phyloP scores from a whole-genome alignment of 37 sponge, comb jelly and placozoan genomes.

The Haliclona indistincta region DNA sequence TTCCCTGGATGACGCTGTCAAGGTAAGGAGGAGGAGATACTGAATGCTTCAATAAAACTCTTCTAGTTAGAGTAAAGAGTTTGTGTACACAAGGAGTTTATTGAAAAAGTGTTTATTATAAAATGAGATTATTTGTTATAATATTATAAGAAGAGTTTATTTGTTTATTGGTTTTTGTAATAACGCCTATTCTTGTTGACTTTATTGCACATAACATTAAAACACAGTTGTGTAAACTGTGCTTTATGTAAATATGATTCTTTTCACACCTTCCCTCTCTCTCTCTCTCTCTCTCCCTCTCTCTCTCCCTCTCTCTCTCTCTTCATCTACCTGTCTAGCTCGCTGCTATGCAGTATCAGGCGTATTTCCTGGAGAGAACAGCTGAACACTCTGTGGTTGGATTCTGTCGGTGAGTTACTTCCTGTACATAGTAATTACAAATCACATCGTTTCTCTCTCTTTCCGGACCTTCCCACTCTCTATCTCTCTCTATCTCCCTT shows the following conservation, averaged over 20 bases:
- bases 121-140: constrained; percentile 10
- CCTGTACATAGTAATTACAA: not conserved
- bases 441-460: too few species aligned
- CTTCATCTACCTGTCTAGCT: constrained; percentile 17
- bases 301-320: constrained; percentile 14
- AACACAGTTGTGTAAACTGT: too few species aligned
- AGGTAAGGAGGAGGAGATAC: constrained; percentile 6
- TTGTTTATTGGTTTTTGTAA: not conserved
- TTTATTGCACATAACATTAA: not conserved
- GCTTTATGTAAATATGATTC: too few species aligned
- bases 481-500: not conserved
- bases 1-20: constrained; percentile 61
- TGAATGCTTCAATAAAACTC: not conserved
- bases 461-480: not conserved
- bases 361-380: constrained; percentile 79
- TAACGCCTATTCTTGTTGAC: not conserved
- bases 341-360: constrained; percentile 82
- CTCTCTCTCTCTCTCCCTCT: too few species aligned
- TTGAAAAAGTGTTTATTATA: constrained; percentile 24
- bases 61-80: too few species aligned
- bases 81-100: too few species aligned
- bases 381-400: constrained; percentile 61
- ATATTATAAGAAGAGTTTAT: constrained; percentile 9
- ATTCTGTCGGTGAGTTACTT: constrained; percentile 49
- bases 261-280: not conserved